Percentiles rank a stretch among this genome's conserved stretches.
These are phyloP conservation scores for Exephanes ischioxanthus DNA, from an alignment of 2,888 invertebrate genomes.

Conservation along the genomic window DNA sequence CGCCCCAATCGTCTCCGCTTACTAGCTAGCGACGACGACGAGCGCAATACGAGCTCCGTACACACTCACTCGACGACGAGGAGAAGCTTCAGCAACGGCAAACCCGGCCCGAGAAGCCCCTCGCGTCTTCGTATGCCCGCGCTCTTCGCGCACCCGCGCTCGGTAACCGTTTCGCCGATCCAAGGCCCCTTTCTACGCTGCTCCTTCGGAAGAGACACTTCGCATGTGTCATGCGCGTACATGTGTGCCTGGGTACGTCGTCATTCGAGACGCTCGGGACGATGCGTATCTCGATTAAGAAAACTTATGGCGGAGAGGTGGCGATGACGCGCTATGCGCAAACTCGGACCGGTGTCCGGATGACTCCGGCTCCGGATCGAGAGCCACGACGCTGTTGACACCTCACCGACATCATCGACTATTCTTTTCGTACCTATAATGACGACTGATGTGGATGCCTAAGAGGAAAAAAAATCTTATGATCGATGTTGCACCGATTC, in stretches of 20 bases:
- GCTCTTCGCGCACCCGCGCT: conserved; percentile 23
- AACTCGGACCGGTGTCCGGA: conserved; percentile 34
- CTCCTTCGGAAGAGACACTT: neutral
- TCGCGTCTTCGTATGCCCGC: conserved; percentile 55
- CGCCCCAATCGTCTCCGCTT: conserved; percentile 81
- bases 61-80: conserved; percentile 68
- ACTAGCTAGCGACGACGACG: conserved; percentile 78
- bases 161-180: conserved; percentile 43
- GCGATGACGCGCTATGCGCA: conserved; percentile 34
- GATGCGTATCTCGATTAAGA: conserved; percentile 51
- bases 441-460: neutral
- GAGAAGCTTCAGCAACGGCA: conserved; percentile 35
- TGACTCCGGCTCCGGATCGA: conserved; percentile 7
- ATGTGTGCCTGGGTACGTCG: conserved; percentile 13
- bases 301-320: conserved; percentile 23
- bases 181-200: conserved; percentile 44
- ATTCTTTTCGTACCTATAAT: neutral
- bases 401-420: neutral
- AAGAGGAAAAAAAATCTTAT: too few species aligned
- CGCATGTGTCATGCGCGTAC: conserved; percentile 1
- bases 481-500: neutral
- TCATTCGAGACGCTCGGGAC: conserved; percentile 55
- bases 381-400: neutral
- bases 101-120: conserved; percentile 37
- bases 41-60: conserved; percentile 79